Percentiles rank a stretch among this genome's conserved stretches.
These are phyloP conservation scores for Solenopsis invicta DNA, from an alignment of 1,140 invertebrate species.

Conservation along the genomic window DNA sequence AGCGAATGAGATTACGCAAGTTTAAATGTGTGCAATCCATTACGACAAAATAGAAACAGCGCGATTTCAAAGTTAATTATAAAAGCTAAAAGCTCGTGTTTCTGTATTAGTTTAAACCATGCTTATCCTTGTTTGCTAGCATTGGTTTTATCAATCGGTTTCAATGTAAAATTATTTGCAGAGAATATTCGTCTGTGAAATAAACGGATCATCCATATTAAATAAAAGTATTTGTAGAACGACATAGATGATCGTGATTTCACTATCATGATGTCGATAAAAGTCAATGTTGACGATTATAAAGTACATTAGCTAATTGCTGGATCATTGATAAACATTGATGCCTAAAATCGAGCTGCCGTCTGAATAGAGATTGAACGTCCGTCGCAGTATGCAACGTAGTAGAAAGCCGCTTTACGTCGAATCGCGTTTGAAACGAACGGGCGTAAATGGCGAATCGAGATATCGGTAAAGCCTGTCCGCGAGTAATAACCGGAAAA, in stretches of 20 bases:
- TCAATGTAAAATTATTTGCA: constrained; percentile 3
- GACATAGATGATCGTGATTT: not conserved
- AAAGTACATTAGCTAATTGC: constrained; percentile 43
- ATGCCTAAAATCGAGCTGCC: constrained; percentile 35
- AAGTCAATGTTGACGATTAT: constrained; percentile 10
- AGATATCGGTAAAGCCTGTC: constrained; percentile 66
- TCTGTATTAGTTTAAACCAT: not conserved
- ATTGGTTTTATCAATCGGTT: constrained; percentile 3
- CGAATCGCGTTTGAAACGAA: constrained; percentile 54
- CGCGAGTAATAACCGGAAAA: constrained; percentile 75
- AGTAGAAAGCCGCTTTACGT: constrained; percentile 69
- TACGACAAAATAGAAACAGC: not conserved
- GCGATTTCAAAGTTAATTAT: constrained; percentile 25
- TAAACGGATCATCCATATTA: not conserved
- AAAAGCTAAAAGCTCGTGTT: not conserved
- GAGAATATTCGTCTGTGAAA: not conserved
- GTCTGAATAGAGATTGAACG: constrained; percentile 60
- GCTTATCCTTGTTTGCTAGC: constrained; percentile 10
- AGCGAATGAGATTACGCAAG: not conserved
- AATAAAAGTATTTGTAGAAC: not conserved
- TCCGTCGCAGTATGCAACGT: constrained; percentile 52
- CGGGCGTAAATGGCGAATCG: constrained; percentile 65
- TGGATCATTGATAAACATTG: constrained; percentile 64
- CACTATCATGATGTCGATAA: not conserved
- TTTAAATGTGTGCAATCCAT: constrained; percentile 23